Evolutionary conservation across 92 coral and sea anemone species (phyloP), one percentile per base, ranked within the genome.

Genomic region (Zoanthus gigantus): DNA sequence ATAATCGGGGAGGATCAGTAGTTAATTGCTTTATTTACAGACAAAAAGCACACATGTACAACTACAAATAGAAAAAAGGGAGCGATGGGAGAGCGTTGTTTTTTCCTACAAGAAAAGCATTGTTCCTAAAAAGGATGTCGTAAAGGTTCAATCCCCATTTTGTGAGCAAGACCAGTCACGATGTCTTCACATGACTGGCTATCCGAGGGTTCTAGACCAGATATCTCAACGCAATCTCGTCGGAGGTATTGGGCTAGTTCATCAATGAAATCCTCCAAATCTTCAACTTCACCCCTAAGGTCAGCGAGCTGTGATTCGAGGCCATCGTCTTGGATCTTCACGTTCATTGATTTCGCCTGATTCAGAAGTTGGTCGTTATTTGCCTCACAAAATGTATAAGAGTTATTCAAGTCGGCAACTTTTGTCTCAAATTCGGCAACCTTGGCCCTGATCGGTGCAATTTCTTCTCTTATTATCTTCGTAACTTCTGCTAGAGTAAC

Each of bases 211-310:
- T 68, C 7, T 12, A 82, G 53, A 17, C 91, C 91, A 13, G 91
- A 82, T 52, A 88, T 82, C 56, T 88, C 87, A 30, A 81, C 72
- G 53, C 91, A 88, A 63, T 88, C 87, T 28, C 91, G 34, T 56
- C 88, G 63, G 52, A 88, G 67, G 73, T 88, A 82, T 23, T 88
- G 91, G 23, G 84, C 91, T 5, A 88, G 32, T 42, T 88, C 91
- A 28, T 88, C 91, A 56, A 86, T 44, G 5, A 7, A 50, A 50
- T 50, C 12, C 56, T 50, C 56, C 5, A 50, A 50, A 7, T 7
- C 56, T 50, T 50, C 12, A 50, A 50, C 56, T 50, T 50, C 56
- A 50, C 56, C 56, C 56, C 56, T 50, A 50, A 50, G 56, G 56
- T 7, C 56, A 50, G 10, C 12, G 5, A 50, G 56, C 12, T 50